Percentiles rank a stretch among this genome's conserved stretches.
phyloP scores from a whole-genome alignment of 1,140 invertebrate genomes.

The Zelostemma sp. region DNA sequence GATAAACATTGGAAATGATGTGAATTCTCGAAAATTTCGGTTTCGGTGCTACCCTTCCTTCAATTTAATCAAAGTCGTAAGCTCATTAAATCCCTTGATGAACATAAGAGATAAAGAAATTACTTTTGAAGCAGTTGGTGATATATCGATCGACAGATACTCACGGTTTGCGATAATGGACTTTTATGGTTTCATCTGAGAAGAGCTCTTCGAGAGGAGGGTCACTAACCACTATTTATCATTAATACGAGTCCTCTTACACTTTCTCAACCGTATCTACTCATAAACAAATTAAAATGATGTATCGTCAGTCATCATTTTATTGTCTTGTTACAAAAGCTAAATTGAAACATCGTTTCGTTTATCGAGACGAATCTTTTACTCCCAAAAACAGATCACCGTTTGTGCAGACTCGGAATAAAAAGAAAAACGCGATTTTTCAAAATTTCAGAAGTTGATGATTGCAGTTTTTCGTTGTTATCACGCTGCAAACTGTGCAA shows the following conservation, averaged over 20 bases:
- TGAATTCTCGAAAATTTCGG: conserved; percentile 33
- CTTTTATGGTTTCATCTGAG: conserved; percentile 37
- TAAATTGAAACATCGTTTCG: too few relatives aligned
- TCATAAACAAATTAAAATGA: conserved; percentile 23
- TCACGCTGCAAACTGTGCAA: too few relatives aligned
- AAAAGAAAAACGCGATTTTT: too few relatives aligned
- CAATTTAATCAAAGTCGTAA: conserved; percentile 29
- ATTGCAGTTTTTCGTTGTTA: neutral
- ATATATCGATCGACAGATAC: conserved; percentile 48
- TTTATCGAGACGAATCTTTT: too few relatives aligned
- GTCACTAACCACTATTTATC: conserved; percentile 50
- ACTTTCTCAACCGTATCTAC: conserved; percentile 11
- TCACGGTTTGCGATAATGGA: conserved; percentile 30
- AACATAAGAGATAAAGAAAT: conserved; percentile 26
- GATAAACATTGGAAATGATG: conserved; percentile 30
- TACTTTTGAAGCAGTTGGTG: conserved; percentile 17
- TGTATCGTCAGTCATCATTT: neutral
- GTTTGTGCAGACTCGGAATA: too few relatives aligned
- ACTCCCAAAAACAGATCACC: too few relatives aligned
- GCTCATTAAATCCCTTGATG: conserved; percentile 26
- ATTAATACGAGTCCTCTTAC: conserved; percentile 16
- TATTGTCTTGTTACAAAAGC: too few relatives aligned
- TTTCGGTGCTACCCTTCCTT: conserved; percentile 3
- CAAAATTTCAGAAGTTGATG: neutral
- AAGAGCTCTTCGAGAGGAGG: conserved; percentile 15